phyloP scores from a whole-genome alignment of 2,888 invertebrate species.

The Hirtodrosophila alboralis region DNA sequence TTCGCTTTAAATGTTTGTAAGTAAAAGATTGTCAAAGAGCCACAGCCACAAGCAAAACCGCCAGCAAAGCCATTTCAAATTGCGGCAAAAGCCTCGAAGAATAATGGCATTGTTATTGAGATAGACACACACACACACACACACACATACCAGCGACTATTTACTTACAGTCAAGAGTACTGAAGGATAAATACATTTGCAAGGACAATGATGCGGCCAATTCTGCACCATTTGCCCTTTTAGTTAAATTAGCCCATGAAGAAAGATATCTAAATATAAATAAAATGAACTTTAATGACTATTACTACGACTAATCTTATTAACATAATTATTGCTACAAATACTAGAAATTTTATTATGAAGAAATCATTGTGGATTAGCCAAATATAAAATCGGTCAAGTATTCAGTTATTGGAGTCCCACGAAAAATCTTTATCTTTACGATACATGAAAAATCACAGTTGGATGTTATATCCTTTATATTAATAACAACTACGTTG shows the following conservation, averaged over 20 bases:
- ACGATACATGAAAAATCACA: too few species aligned
- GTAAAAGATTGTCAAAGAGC: slow-evolving; percentile 24
- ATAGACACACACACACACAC: slow-evolving; percentile 24
- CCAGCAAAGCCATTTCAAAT: slow-evolving; percentile 58
- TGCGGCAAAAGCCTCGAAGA: slow-evolving; percentile 56
- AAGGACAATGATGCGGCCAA: slow-evolving; percentile 53
- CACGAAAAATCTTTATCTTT: too few species aligned
- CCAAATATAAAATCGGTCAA: too few species aligned
- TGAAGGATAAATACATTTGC: slow-evolving; percentile 52
- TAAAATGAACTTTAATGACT: too few species aligned
- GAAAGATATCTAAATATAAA: neutral
- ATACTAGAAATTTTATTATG: too few species aligned
- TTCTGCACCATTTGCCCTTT: slow-evolving; percentile 46
- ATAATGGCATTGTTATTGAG: slow-evolving; percentile 63
- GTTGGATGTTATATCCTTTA: too few species aligned
- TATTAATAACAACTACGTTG: too few species aligned
- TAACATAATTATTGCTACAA: too few species aligned
- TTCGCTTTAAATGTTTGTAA: slow-evolving; percentile 57
- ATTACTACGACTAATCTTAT: too few species aligned
- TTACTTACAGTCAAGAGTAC: slow-evolving; percentile 52
- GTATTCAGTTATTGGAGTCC: too few species aligned
- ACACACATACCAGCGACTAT: slow-evolving; percentile 29
- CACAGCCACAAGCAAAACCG: slow-evolving; percentile 43
- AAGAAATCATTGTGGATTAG: too few species aligned
- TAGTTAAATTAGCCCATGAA: slow-evolving; percentile 48